Evolutionary conservation across 2,888 invertebrate species (phyloP).

Genomic region (Sinohyriopsis cumingii): DNA sequence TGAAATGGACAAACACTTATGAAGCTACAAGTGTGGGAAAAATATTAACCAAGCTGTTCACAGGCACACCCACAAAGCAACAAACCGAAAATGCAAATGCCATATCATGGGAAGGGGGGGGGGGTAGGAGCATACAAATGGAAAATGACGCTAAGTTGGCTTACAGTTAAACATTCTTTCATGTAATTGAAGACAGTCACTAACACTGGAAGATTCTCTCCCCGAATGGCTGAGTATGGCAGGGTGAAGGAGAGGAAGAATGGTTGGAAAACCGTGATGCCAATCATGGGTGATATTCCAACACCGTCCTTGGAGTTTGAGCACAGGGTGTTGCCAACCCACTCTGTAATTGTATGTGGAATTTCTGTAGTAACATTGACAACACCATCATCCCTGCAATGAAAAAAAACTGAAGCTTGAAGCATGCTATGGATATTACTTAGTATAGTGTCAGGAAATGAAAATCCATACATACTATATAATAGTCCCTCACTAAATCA

Average conservation of each 20-base stretch:
- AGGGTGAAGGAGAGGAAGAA: slow-evolving; percentile 83
- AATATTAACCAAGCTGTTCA: background rate
- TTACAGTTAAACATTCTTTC: slow-evolving; percentile 80
- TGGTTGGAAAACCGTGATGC: slow-evolving; percentile 79
- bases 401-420: too few relatives aligned
- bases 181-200: slow-evolving; percentile 84
- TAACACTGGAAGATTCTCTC: slow-evolving; percentile 79
- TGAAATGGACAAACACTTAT: too few relatives aligned
- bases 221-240: slow-evolving; percentile 80
- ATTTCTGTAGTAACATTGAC: slow-evolving; percentile 54
- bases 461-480: too few relatives aligned
- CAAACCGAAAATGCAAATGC: background rate
- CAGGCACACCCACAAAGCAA: background rate
- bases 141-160: slow-evolving; percentile 34
- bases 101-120: background rate
- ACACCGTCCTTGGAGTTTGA: slow-evolving; percentile 74
- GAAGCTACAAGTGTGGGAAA: too few relatives aligned
- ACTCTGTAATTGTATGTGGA: slow-evolving; percentile 79
- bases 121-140: background rate
- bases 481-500: too few relatives aligned
- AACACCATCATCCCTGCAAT: slow-evolving; percentile 44
- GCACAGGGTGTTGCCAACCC: slow-evolving; percentile 78
- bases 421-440: too few relatives aligned
- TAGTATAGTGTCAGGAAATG: too few relatives aligned
- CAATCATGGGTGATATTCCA: slow-evolving; percentile 74